A percentile compares a stretch with the other conserved stretches of the same genome.
These are phyloP conservation scores for Thryonomys swinderianus DNA, from an alignment of 2,113 vertebrate genomes.

Conservation along the genomic window DNA sequence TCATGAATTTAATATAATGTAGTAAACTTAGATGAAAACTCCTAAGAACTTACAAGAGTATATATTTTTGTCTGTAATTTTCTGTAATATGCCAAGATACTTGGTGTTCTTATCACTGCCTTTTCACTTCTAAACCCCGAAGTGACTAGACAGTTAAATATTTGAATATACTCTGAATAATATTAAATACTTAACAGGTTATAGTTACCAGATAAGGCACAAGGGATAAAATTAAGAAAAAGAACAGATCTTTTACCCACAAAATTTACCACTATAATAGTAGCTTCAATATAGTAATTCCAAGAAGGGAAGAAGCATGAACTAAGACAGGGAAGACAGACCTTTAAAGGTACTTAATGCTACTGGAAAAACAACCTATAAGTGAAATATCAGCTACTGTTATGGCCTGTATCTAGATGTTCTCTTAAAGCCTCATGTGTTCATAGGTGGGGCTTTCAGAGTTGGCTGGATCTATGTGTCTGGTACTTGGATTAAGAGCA, in stretches of 20 bases:
- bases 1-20: no score
- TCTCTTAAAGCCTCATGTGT: no score
- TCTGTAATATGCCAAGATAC: no score
- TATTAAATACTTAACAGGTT: background rate
- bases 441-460: background rate
- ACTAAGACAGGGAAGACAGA: background rate
- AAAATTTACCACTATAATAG: background rate
- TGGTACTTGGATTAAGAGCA: background rate
- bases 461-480: background rate
- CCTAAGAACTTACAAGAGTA: no score
- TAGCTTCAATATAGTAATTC: background rate
- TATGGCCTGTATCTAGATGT: no score
- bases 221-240: background rate
- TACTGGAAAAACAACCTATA: background rate
- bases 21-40: no score
- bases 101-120: no score
- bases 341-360: background rate
- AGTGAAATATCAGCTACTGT: background rate
- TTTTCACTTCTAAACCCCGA: background rate
- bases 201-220: background rate
- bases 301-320: background rate
- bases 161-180: conserved; percentile 12
- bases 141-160: no score
- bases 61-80: no score
- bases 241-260: background rate